Evolutionary conservation across 2,797 vertebrate species (phyloP), one percentile per base, ranked within the genome.

Genomic region (Silurus aristotelis): DNA sequence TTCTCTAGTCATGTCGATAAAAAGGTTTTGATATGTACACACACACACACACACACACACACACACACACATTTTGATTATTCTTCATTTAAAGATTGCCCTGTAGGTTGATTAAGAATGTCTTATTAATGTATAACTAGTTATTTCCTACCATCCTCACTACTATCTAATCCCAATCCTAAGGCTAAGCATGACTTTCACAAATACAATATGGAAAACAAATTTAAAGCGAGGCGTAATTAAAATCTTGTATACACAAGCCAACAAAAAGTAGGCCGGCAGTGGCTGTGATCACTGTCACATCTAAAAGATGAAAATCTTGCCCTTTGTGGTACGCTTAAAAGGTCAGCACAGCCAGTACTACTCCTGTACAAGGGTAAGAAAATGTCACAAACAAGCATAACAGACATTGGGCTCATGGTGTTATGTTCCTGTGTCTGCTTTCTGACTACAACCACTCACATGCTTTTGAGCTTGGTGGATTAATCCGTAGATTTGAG

Each of bases 341-440:
- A 90, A 89, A 90, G 89, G 89, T 90, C 87, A 85, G 58, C 64
- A 63, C 4, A 15, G 31, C 71, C 83, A 84, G 83, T 81, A 68
- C 76, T 85, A 79, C 80, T 83, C 70, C 64, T 82, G 66, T 70
- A 72, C 55, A 72, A 55, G 46, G 84, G 81, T 84, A 84, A 76
- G 84, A 63, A 90, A 90, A 90, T 86, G 84, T 88, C 87, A 88
- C 52, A 81, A 84, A 84, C 67, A 84, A 75, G 72, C 9, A 13
- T 63, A 55, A 25, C 68, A 76, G 68, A 80, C 48, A 52, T 48
- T 70, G 72, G 84, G 81, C 76, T 46, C 66, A n/a, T 64, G 27
- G 56, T 82, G 55, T 83, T 80, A 46, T 82, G 80, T 85, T 60
- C 64, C 67, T n/a, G 10, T 83, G 64, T 75, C 67, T 66, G 55